phyloP scores from a whole-genome alignment of 2,113 vertebrate species.

The Maccullochella peelii region DNA sequence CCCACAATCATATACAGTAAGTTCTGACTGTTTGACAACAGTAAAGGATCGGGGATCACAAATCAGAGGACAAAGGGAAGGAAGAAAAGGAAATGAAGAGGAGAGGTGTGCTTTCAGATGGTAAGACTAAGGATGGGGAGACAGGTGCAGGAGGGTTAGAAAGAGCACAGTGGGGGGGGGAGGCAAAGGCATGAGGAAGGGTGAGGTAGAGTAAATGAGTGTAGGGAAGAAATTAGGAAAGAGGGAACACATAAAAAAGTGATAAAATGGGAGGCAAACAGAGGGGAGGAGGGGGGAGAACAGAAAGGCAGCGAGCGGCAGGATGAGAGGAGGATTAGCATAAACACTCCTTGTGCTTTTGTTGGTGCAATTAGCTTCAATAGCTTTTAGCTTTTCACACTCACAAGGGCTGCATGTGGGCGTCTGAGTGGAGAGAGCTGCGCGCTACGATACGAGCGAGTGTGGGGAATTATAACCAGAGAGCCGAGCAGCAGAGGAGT shows the following conservation, averaged over 20 bases:
- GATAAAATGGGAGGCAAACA: neutral
- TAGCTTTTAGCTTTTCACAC: conserved; percentile 54
- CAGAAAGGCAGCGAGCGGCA: conserved; percentile 9
- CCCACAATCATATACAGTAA: neutral
- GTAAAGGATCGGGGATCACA: neutral
- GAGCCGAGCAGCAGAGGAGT: neutral
- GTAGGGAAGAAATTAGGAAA: neutral
- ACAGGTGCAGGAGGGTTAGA: neutral
- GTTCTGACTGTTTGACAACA: neutral
- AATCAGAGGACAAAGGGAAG: neutral
- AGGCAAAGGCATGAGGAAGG: neutral
- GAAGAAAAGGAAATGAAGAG: neutral
- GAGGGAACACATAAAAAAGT: conserved; percentile 9
- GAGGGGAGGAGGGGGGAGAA: neutral
- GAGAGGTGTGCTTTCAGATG: neutral
- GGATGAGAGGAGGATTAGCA: conserved; percentile 51
- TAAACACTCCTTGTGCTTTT: conserved; percentile 60
- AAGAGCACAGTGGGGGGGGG: neutral
- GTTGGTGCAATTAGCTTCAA: conserved; percentile 65
- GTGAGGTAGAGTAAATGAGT: neutral
- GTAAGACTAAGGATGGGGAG: neutral
- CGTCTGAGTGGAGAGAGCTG: conserved; percentile 65
- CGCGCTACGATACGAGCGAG: conserved; percentile 36
- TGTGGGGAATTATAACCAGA: conserved; percentile 13
- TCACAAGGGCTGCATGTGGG: conserved; percentile 48